Conservation (phyloP, 1,140 invertebrate species). For the Brachionus plicatilis region DNA sequence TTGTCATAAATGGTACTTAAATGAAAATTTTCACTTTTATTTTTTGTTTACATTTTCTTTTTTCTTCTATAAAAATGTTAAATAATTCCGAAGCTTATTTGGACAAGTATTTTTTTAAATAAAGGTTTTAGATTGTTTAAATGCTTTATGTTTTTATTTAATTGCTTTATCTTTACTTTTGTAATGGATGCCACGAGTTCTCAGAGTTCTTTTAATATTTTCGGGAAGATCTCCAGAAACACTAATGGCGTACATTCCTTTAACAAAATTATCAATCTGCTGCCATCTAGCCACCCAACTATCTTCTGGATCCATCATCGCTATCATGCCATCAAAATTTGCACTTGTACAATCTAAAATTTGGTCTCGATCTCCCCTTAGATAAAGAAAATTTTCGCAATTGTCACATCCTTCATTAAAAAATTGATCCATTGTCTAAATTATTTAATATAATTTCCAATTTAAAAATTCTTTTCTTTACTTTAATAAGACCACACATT, state of each 20-base stretch:
- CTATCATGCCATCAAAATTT: slow-evolving; percentile 91
- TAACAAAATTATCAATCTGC: slow-evolving; percentile 70
- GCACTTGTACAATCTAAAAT: slow-evolving; percentile 90
- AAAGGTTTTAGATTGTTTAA: neutral
- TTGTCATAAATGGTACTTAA: neutral
- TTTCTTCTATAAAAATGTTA: neutral
- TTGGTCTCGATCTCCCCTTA: slow-evolving; percentile 89
- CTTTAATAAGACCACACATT: slow-evolving; percentile 41
- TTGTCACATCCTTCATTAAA: slow-evolving; percentile 93
- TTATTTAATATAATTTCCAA: neutral
- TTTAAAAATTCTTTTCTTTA: slow-evolving; percentile 21
- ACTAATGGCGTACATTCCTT: slow-evolving; percentile 42
- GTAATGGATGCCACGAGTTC: neutral
- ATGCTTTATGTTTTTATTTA: neutral
- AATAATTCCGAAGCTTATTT: neutral
- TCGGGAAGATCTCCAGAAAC: slow-evolving; percentile 41
- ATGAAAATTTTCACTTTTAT: neutral
- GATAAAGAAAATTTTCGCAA: slow-evolving; percentile 84
- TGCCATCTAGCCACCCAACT: slow-evolving; percentile 96
- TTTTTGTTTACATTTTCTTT: neutral
- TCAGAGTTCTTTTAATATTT: neutral
- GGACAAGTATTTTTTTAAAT: neutral
- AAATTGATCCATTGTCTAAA: slow-evolving; percentile 86
- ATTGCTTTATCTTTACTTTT: neutral
- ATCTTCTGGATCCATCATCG: slow-evolving; percentile 84